Conservation (phyloP, 2,888 invertebrate species). For the Cetonia aurata region DNA sequence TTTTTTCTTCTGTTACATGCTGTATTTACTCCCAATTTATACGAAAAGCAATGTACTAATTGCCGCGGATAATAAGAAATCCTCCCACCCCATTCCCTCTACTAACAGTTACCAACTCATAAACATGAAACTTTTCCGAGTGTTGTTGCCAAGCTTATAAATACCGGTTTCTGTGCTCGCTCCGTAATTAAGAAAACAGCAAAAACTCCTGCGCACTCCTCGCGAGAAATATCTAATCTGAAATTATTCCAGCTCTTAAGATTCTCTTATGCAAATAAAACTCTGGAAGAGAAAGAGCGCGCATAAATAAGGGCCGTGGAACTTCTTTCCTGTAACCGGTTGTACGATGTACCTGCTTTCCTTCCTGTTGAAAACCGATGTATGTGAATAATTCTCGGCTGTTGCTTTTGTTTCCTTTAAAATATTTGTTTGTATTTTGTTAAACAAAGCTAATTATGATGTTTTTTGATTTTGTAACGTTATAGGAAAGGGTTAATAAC, state of each 20-base stretch:
- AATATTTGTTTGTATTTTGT: slow-evolving; percentile 56
- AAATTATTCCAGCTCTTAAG: slow-evolving; percentile 44
- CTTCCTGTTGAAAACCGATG: slow-evolving; percentile 57
- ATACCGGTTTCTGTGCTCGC: slow-evolving; percentile 29
- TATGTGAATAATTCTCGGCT: slow-evolving; percentile 56
- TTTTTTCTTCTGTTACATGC: too few relatives aligned
- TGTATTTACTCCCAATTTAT: too few relatives aligned
- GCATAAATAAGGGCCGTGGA: slow-evolving; percentile 44
- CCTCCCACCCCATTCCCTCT: neutral
- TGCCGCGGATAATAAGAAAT: slow-evolving; percentile 34
- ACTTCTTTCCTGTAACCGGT: slow-evolving; percentile 52
- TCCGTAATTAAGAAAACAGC: slow-evolving; percentile 36
- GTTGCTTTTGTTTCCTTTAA: slow-evolving; percentile 56
- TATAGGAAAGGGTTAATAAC: too few relatives aligned
- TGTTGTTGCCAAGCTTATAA: slow-evolving; percentile 20
- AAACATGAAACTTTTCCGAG: slow-evolving; percentile 33
- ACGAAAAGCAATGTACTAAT: slow-evolving; percentile 27
- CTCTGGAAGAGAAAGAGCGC: slow-evolving; percentile 23
- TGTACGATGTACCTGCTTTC: slow-evolving; percentile 53
- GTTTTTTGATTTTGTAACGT: too few relatives aligned
- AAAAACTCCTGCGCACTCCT: slow-evolving; percentile 23
- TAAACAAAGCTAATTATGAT: slow-evolving; percentile 55
- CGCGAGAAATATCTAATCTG: slow-evolving; percentile 38
- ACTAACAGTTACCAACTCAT: slow-evolving; percentile 31
- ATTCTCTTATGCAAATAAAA: slow-evolving; percentile 41